These are phyloP conservation scores for Tipula lateralis DNA, from an alignment of 2,888 invertebrate genomes.

Conservation along the genomic window DNA sequence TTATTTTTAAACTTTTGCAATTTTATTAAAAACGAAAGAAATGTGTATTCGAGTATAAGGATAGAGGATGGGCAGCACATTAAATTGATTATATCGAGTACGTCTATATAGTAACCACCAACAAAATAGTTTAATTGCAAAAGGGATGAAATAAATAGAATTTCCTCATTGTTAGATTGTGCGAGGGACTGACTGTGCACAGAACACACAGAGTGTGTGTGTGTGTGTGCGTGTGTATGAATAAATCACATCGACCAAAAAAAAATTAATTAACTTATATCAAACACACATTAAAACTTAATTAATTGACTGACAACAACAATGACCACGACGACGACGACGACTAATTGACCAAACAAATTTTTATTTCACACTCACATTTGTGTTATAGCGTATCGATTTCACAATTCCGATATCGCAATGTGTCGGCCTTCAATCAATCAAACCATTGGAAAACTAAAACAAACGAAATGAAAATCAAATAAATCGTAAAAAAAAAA, in stretches of 20 bases:
- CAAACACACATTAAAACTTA: neutral
- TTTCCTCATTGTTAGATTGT: too few species aligned
- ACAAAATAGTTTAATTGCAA: neutral
- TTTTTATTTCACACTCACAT: neutral
- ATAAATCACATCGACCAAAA: neutral
- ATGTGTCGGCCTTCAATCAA: conserved; percentile 12
- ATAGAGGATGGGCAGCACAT: neutral
- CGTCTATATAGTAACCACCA: too few species aligned
- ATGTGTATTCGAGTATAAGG: too few species aligned
- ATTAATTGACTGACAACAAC: neutral
- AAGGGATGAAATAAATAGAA: neutral
- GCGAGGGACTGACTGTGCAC: too few species aligned
- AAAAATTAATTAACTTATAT: neutral
- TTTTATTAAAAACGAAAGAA: neutral
- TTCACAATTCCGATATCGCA: neutral
- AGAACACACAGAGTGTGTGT: too few species aligned
- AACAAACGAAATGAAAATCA: neutral
- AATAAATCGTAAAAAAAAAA: neutral
- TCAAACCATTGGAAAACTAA: neutral
- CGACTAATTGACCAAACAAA: neutral
- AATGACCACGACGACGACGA: too few species aligned
- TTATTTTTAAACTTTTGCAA: neutral
- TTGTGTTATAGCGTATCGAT: neutral
- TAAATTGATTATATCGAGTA: neutral
- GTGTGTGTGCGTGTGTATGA: too few species aligned